A percentile compares a stretch with the other conserved stretches of the same genome.
phyloP scores from a whole-genome alignment of 2,888 invertebrate species.

The Orthonychiurus folsomi region DNA sequence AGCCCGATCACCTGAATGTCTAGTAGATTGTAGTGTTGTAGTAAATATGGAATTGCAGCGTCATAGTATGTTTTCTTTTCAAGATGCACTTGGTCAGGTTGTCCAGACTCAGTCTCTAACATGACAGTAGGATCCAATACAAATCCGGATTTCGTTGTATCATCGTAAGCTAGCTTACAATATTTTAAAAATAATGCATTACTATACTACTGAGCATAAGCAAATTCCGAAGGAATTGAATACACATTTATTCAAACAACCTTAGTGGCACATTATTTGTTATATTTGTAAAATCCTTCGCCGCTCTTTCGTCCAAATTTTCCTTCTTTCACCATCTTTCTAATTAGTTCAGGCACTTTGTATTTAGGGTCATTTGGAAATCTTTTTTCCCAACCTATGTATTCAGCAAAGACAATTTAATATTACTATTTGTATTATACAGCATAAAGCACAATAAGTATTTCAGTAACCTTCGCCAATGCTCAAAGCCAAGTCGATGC shows the following conservation, averaged over 20 bases:
- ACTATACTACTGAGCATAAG: not conserved
- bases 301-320: slow-evolving; percentile 52
- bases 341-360: slow-evolving; percentile 41
- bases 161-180: no score
- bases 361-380: slow-evolving; percentile 47
- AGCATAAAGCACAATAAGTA: no score
- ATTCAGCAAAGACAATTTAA: not conserved
- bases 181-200: no score
- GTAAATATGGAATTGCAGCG: no score
- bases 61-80: no score
- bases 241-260: not conserved
- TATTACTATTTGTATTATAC: no score
- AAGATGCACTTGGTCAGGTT: no score
- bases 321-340: slow-evolving; percentile 50
- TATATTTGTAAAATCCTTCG: slow-evolving; percentile 53
- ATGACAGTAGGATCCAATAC: no score
- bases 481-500: slow-evolving; percentile 52
- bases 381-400: slow-evolving; percentile 48
- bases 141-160: slow-evolving; percentile 1
- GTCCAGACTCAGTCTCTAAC: no score
- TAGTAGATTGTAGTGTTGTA: no score
- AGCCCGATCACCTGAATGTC: slow-evolving; percentile 30
- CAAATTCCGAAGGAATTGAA: not conserved
- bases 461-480: slow-evolving; percentile 48
- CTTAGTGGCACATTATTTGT: slow-evolving; percentile 39